These are phyloP conservation scores for Phymatocera aterrima DNA, from an alignment of 2,888 invertebrate genomes.

Conservation along the genomic window DNA sequence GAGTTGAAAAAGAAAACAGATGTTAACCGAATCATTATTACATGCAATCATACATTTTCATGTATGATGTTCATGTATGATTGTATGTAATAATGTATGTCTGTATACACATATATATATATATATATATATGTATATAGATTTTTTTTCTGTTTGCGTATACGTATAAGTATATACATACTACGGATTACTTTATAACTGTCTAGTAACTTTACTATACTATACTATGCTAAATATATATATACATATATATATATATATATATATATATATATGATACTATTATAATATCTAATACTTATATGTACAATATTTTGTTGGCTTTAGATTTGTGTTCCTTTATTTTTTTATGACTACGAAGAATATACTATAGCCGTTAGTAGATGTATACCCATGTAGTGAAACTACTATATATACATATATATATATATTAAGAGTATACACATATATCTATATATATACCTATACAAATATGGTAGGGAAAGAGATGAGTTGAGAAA, in stretches of 20 bases:
- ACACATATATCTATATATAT: slow-evolving; percentile 62
- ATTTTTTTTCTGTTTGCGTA: background rate
- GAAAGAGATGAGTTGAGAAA: background rate
- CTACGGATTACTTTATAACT: too few relatives aligned
- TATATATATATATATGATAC: slow-evolving; percentile 63
- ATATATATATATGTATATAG: background rate
- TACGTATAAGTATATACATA: slow-evolving; percentile 50
- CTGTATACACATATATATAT: background rate
- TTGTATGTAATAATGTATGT: background rate
- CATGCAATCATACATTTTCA: too few relatives aligned
- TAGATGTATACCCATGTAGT: slow-evolving; percentile 37
- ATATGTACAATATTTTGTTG: slow-evolving; percentile 66
- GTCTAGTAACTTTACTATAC: too few relatives aligned
- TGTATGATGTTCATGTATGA: background rate
- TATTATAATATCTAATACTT: slow-evolving; percentile 56
- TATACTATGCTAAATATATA: too few relatives aligned
- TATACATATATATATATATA: slow-evolving; percentile 47
- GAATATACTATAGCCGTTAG: too few relatives aligned
- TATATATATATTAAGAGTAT: too few relatives aligned
- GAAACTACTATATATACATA: slow-evolving; percentile 30
- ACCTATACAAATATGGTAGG: slow-evolving; percentile 57
- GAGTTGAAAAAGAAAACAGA: too few relatives aligned
- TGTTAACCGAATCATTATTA: too few relatives aligned
- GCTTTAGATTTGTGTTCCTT: slow-evolving; percentile 72
- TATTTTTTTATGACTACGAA: slow-evolving; percentile 67